These are phyloP conservation scores for Tetragonula clypearis DNA, from an alignment of 1,140 invertebrate genomes.

Conservation along the genomic window DNA sequence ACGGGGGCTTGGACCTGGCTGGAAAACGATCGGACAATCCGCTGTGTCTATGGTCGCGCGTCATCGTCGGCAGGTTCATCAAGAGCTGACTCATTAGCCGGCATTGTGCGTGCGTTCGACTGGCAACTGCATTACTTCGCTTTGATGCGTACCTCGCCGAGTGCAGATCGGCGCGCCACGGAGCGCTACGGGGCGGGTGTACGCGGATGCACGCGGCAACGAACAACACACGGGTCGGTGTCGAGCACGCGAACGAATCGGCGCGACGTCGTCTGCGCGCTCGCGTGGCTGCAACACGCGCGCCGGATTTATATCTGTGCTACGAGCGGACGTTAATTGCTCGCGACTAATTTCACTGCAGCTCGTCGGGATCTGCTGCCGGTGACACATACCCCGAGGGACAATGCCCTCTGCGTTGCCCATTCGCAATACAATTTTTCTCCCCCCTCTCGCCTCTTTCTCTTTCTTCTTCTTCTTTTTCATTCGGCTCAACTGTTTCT, in stretches of 20 bases:
- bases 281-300: neutral
- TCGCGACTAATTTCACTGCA: constrained; percentile 48
- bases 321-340: constrained; percentile 48
- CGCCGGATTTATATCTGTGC: constrained; percentile 40
- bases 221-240: too few relatives aligned
- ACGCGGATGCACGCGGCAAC: neutral
- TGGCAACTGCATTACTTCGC: constrained; percentile 54
- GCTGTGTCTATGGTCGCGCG: constrained; percentile 15
- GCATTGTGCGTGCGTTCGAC: constrained; percentile 47
- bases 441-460: neutral
- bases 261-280: neutral
- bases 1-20: neutral
- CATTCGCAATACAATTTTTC: constrained; percentile 19
- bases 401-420: constrained; percentile 27
- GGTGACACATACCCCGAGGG: constrained; percentile 37
- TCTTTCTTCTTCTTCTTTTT: neutral
- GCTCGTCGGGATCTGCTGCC: constrained; percentile 35
- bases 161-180: neutral
- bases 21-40: constrained; percentile 51
- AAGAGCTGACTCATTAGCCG: constrained; percentile 49
- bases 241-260: neutral
- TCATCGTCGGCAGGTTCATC: constrained; percentile 44
- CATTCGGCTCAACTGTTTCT: neutral
- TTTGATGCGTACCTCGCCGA: constrained; percentile 39
- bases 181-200: too few relatives aligned